Percentiles rank a stretch among this genome's conserved stretches.
Evolutionary conservation across 2,888 invertebrate species (phyloP).

Genomic region (Adelognathus sp.): DNA sequence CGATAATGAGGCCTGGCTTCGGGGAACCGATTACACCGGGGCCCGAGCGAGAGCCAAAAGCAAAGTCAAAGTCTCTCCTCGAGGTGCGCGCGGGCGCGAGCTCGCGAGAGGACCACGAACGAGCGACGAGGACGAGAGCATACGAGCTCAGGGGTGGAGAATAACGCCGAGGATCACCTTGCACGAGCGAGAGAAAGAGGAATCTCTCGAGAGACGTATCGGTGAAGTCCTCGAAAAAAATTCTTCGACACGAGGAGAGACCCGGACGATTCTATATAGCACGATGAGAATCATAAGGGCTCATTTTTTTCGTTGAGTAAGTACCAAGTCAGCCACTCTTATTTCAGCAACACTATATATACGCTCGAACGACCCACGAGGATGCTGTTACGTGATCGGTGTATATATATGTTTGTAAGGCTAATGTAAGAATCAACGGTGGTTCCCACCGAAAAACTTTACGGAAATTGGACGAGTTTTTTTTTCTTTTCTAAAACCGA

Average conservation of each 20-base stretch:
- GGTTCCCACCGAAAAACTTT: slow-evolving; percentile 55
- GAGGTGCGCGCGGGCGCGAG: slow-evolving; percentile 57
- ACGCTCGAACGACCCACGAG: slow-evolving; percentile 34
- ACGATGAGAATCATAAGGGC: too few relatives aligned
- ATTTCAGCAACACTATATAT: too few relatives aligned
- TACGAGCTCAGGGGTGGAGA: neutral
- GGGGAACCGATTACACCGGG: slow-evolving; percentile 81
- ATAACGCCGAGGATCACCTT: slow-evolving; percentile 17
- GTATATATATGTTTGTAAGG: slow-evolving; percentile 18
- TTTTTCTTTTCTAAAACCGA: slow-evolving; percentile 13
- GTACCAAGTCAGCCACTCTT: too few relatives aligned
- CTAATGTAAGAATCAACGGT: slow-evolving; percentile 51
- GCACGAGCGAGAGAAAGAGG: slow-evolving; percentile 42
- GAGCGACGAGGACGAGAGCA: slow-evolving; percentile 39
- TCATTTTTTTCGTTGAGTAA: too few relatives aligned
- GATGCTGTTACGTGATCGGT: slow-evolving; percentile 31
- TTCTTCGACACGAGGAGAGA: neutral
- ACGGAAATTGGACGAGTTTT: slow-evolving; percentile 54
- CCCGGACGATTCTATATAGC: slow-evolving; percentile 3
- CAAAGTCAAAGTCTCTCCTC: slow-evolving; percentile 63
- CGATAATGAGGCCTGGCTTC: slow-evolving; percentile 81
- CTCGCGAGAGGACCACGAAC: slow-evolving; percentile 32
- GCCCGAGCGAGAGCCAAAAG: slow-evolving; percentile 74
- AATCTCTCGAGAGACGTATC: slow-evolving; percentile 33
- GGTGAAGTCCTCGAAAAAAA: slow-evolving; percentile 15